A percentile compares a stretch with the other conserved stretches of the same genome.
Evolutionary conservation across 2,797 vertebrate genomes (phyloP).

Genomic region (Acanthis flammea): DNA sequence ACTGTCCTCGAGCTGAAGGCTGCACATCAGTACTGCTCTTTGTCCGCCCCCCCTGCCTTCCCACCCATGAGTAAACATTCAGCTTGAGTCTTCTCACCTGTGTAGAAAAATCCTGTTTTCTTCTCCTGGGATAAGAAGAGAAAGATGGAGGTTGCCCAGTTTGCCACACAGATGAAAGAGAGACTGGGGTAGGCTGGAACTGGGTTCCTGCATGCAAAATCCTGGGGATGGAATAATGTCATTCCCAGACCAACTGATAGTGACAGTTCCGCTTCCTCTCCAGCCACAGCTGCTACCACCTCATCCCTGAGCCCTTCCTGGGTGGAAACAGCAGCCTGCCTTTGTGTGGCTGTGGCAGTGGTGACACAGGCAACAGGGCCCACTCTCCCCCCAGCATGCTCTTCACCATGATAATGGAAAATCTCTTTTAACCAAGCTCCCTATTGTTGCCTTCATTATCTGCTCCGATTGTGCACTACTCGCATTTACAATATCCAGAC

Average conservation of each 20-base stretch:
- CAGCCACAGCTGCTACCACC: neutral
- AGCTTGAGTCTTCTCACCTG: neutral
- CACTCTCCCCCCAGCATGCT: neutral
- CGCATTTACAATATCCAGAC: neutral
- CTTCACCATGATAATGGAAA: neutral
- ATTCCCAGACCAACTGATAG: neutral
- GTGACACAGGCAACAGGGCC: rapidly evolving
- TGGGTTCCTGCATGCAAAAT: neutral
- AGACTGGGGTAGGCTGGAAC: neutral
- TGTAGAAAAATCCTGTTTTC: neutral
- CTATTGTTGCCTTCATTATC: neutral
- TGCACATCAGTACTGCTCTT: neutral
- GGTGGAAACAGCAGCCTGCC: neutral
- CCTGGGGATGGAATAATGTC: neutral
- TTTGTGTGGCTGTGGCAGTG: neutral
- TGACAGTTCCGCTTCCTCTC: rapidly evolving
- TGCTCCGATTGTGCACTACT: rapidly evolving
- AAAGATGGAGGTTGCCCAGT: neutral
- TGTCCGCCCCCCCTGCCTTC: neutral
- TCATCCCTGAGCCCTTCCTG: neutral
- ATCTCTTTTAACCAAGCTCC: neutral
- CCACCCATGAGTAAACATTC: neutral
- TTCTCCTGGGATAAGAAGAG: neutral
- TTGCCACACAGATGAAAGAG: neutral
- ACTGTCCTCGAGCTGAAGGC: rapidly evolving